These are phyloP conservation scores for Esox niger DNA, from an alignment of 2,113 vertebrate species.

Conservation along the genomic window DNA sequence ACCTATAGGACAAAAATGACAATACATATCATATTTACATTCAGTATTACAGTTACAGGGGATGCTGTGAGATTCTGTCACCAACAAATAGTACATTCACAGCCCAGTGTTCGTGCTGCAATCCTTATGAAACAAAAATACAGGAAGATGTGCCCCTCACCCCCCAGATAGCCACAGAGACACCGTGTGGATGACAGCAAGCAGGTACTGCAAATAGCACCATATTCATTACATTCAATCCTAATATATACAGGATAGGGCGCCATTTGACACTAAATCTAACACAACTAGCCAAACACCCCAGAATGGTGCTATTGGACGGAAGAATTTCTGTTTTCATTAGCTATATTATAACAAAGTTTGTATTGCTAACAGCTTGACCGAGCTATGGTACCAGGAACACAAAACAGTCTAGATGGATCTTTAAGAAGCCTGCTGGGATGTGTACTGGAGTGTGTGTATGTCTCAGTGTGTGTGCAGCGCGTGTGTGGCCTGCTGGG, in stretches of 20 bases:
- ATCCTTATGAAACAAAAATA: background rate
- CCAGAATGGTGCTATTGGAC: conserved; percentile 28
- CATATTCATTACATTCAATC: too few species aligned
- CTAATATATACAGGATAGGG: too few species aligned
- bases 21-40: background rate
- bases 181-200: too few species aligned
- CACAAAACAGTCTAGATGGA: conserved; percentile 11
- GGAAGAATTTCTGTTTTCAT: conserved; percentile 20
- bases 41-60: background rate
- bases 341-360: conserved; percentile 30
- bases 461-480: too few species aligned
- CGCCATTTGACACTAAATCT: too few species aligned
- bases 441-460: conserved; percentile 5
- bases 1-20: conserved; percentile 44
- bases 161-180: too few species aligned
- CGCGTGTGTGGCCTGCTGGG: background rate
- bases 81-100: background rate
- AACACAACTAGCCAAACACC: background rate
- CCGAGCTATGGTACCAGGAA: conserved; percentile 1
- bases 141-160: too few species aligned
- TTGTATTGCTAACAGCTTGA: conserved; percentile 27
- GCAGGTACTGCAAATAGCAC: too few species aligned
- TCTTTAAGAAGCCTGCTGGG: conserved; percentile 13
- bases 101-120: background rate
- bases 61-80: background rate